Conservation (phyloP, 1,140 invertebrate species). For the Radopholus similis region DNA sequence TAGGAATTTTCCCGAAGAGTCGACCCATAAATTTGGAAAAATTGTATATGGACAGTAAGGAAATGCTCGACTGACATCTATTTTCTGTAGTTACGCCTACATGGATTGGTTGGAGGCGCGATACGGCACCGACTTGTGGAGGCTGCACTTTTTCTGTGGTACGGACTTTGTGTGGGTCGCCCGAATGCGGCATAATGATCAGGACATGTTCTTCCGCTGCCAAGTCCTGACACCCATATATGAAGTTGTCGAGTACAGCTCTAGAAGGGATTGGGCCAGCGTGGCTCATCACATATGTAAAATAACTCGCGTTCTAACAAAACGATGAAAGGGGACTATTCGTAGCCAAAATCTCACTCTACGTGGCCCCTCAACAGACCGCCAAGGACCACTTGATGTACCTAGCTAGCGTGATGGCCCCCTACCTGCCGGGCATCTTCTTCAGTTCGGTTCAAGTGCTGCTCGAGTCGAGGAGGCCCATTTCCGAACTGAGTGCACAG, state of each 20-base stretch:
- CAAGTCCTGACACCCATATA: neutral
- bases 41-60: neutral
- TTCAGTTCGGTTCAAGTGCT: neutral
- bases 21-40: neutral
- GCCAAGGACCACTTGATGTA: neutral
- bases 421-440: neutral
- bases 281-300: slow-evolving; percentile 5
- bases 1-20: neutral
- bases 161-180: neutral
- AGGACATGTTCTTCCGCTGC: neutral
- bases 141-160: slow-evolving; percentile 5
- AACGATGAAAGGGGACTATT: too few relatives aligned
- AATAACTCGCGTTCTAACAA: neutral
- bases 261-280: neutral
- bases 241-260: neutral
- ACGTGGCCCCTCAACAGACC: neutral
- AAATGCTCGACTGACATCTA: neutral
- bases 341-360: neutral
- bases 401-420: neutral
- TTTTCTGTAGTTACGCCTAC: neutral
- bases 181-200: neutral
- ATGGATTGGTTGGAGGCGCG: slow-evolving; percentile 10
- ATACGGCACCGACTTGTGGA: slow-evolving; percentile 6
- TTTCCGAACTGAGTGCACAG: neutral
- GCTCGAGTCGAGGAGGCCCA: neutral